phyloP scores from a whole-genome alignment of 1,140 invertebrate species.

The Eulimnadia texana region DNA sequence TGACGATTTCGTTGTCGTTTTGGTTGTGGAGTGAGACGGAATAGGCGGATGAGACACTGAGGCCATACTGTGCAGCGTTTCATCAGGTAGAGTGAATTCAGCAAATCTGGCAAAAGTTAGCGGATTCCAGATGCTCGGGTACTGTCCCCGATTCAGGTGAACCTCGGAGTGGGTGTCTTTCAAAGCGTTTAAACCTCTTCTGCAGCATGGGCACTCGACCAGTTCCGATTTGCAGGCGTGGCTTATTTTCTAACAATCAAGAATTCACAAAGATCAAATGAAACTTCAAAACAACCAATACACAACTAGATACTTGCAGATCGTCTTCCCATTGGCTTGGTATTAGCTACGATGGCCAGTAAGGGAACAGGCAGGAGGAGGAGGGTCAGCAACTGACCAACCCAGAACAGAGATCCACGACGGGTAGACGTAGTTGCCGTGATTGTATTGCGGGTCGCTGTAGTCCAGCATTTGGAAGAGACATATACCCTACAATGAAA shows the following conservation, averaged over 20 bases:
- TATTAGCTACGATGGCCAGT: neutral
- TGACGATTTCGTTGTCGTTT: neutral
- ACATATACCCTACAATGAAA: slow-evolving; percentile 5
- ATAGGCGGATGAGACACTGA: neutral
- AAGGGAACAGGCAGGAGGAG: slow-evolving; percentile 9
- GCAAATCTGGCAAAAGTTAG: slow-evolving; percentile 1
- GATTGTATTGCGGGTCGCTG: neutral
- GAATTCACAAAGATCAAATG: neutral
- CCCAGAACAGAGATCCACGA: slow-evolving; percentile 4
- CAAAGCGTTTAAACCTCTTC: slow-evolving; percentile 4
- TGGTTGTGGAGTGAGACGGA: neutral
- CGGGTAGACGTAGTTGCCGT: slow-evolving; percentile 11
- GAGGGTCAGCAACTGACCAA: slow-evolving; percentile 9
- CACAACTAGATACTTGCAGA: neutral
- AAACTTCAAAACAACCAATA: too few relatives aligned
- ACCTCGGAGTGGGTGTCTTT: slow-evolving; percentile 14
- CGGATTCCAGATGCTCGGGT: too few relatives aligned
- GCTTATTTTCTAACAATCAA: slow-evolving; percentile 2
- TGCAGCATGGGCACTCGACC: slow-evolving; percentile 12
- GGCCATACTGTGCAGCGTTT: neutral
- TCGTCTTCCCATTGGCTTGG: slow-evolving; percentile 9
- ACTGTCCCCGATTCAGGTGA: neutral
- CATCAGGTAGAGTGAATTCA: neutral
- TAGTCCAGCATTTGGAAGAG: slow-evolving; percentile 5
- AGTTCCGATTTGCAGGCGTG: slow-evolving; percentile 8